Conservation (phyloP, 2,888 invertebrate genomes). For the Phoenoteleia sp. region DNA sequence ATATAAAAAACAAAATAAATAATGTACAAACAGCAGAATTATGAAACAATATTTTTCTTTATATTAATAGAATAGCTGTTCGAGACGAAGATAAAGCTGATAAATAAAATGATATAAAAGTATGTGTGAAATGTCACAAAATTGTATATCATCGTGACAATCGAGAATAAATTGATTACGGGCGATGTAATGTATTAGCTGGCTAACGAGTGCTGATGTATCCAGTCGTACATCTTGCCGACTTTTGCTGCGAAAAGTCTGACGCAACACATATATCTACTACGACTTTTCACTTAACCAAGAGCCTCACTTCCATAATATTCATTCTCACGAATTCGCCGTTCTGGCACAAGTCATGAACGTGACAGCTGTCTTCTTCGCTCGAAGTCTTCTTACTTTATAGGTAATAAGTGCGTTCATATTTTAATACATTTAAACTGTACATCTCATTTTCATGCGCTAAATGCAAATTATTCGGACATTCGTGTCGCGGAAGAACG, state of each 20-base stretch:
- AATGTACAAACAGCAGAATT: too few species aligned
- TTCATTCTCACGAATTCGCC: constrained; percentile 64
- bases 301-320: constrained; percentile 60
- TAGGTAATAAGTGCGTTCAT: constrained; percentile 63
- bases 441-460: constrained; percentile 49
- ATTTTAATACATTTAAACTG: constrained; percentile 62
- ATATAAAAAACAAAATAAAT: too few species aligned
- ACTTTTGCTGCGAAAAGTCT: constrained; percentile 55
- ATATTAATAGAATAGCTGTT: too few species aligned
- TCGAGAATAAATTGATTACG: constrained; percentile 38
- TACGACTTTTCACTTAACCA: constrained; percentile 67
- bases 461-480: constrained; percentile 64
- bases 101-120: too few species aligned
- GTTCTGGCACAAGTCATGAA: constrained; percentile 59
- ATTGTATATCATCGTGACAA: constrained; percentile 15
- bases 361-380: constrained; percentile 67
- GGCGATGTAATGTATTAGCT: constrained; percentile 50
- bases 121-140: not conserved
- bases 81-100: too few species aligned
- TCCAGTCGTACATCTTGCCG: constrained; percentile 52
- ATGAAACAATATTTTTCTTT: too few species aligned
- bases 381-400: constrained; percentile 66
- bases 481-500: constrained; percentile 6
- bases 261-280: constrained; percentile 60
- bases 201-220: constrained; percentile 51